Evolutionary conservation across 2,113 vertebrate species (phyloP).

Genomic region (Geococcyx californianus): DNA sequence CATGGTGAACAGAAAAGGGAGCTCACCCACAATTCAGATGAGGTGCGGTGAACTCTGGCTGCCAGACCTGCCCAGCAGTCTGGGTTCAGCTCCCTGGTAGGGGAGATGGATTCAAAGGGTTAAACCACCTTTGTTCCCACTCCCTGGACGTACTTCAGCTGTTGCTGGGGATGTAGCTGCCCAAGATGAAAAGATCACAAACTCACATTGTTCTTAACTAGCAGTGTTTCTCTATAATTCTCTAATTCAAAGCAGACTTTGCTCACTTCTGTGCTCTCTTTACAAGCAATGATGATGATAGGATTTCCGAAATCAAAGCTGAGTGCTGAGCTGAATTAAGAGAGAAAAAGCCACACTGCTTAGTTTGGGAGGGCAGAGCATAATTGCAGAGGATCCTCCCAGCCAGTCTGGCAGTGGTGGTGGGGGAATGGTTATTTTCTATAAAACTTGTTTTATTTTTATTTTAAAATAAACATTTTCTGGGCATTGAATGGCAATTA

Average conservation of each 20-base stretch:
- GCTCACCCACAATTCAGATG: background rate
- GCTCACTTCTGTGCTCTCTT: slow-evolving; percentile 61
- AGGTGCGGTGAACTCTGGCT: background rate
- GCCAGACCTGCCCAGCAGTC: background rate
- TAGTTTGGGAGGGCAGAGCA: background rate
- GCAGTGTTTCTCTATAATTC: slow-evolving; percentile 53
- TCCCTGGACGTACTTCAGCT: background rate
- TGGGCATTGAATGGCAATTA: slow-evolving; percentile 19
- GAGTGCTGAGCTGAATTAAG: slow-evolving; percentile 64
- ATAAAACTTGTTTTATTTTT: slow-evolving; percentile 56
- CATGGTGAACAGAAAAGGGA: background rate
- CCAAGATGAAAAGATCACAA: slow-evolving; percentile 58
- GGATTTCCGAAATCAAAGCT: slow-evolving; percentile 71
- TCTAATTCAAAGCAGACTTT: slow-evolving; percentile 69
- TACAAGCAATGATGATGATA: slow-evolving; percentile 54
- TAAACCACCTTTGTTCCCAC: slow-evolving; percentile 8
- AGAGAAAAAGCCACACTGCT: slow-evolving; percentile 16
- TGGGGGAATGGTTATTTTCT: slow-evolving; percentile 27
- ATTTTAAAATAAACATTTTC: slow-evolving; percentile 58
- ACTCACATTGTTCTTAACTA: slow-evolving; percentile 52
- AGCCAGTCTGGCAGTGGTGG: background rate
- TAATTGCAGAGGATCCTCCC: slow-evolving; percentile 37
- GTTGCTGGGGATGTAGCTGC: background rate
- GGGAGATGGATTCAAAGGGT: background rate
- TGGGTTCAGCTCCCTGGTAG: background rate